These are phyloP conservation scores for Mythimna ferrago DNA, from an alignment of 2,888 invertebrate species.

Conservation along the genomic window DNA sequence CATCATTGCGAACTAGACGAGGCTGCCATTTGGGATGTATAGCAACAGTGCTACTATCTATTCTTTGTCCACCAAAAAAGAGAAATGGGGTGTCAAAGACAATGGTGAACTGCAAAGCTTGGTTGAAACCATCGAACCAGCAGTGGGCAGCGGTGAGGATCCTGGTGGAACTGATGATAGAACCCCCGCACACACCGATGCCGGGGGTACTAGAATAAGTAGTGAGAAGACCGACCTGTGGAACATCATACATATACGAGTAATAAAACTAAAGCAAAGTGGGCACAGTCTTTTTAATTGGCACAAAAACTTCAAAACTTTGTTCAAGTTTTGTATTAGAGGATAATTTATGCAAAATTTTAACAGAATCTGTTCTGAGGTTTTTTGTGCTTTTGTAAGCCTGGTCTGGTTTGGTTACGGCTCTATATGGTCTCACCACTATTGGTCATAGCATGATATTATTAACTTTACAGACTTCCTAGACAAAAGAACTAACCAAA, in stretches of 20 bases:
- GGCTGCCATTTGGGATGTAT: constrained; percentile 75
- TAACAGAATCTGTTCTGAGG: too few relatives aligned
- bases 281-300: too few relatives aligned
- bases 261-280: too few relatives aligned
- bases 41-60: constrained; percentile 67
- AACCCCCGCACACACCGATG: constrained; percentile 75
- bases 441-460: too few relatives aligned
- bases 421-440: too few relatives aligned
- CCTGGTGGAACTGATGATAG: constrained; percentile 67
- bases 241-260: not conserved
- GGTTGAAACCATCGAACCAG: constrained; percentile 77
- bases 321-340: too few relatives aligned
- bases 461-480: too few relatives aligned
- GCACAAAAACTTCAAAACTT: too few relatives aligned
- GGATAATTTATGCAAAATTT: too few relatives aligned
- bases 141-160: constrained; percentile 81
- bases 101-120: constrained; percentile 73
- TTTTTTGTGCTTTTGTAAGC: too few relatives aligned
- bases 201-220: constrained; percentile 31
- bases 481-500: too few relatives aligned
- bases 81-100: constrained; percentile 74
- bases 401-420: too few relatives aligned
- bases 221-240: constrained; percentile 59
- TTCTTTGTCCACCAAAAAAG: constrained; percentile 73
- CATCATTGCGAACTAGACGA: constrained; percentile 70